Conservation (phyloP, 2,113 vertebrate genomes). For the Cebidichthys violaceus region DNA sequence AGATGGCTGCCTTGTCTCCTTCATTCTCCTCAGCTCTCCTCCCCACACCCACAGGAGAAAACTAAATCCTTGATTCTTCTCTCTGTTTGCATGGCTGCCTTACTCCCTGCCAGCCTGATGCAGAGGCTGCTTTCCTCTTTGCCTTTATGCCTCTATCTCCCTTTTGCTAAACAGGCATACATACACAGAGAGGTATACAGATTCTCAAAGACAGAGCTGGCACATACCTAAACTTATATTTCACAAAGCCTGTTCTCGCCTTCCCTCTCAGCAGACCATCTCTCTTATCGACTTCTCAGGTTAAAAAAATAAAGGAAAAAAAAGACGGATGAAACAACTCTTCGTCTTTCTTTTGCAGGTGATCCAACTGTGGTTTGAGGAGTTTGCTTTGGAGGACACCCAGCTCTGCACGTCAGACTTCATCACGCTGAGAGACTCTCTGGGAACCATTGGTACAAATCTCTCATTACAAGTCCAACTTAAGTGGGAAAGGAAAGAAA, state of each 20-base stretch:
- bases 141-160: not conserved
- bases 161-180: conserved; percentile 7
- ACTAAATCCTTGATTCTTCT: conserved; percentile 48
- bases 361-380: conserved; percentile 84
- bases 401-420: conserved; percentile 76
- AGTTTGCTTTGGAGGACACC: conserved; percentile 81
- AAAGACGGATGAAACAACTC: conserved; percentile 39
- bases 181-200: not conserved
- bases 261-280: not conserved
- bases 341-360: conserved; percentile 74
- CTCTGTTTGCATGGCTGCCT: conserved; percentile 32
- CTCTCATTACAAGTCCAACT: not conserved
- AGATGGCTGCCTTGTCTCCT: conserved; percentile 72
- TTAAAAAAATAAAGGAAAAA: not conserved
- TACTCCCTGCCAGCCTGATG: not conserved
- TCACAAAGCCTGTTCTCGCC: not conserved
- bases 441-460: conserved; percentile 78
- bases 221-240: not conserved
- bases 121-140: conserved; percentile 1
- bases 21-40: conserved; percentile 61
- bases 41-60: conserved; percentile 50
- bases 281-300: conserved; percentile 12
- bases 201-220: not conserved
- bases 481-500: not conserved
- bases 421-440: conserved; percentile 77